These are phyloP conservation scores for Chaitophorus viminalis DNA, from an alignment of 2,888 invertebrate species.

Conservation along the genomic window DNA sequence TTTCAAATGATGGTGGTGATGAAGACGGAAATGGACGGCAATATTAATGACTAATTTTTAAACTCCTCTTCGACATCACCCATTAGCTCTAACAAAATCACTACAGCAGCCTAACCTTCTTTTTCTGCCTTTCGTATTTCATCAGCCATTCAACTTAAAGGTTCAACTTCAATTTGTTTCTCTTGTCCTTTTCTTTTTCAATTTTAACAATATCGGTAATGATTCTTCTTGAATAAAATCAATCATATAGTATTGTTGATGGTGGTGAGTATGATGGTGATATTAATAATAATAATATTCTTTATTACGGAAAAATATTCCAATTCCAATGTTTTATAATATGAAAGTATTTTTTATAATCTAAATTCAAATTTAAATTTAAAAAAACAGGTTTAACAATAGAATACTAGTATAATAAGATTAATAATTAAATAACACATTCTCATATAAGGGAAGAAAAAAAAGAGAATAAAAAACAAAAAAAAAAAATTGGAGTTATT, in stretches of 20 bases:
- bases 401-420: too few species aligned
- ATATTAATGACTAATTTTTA: slow-evolving; percentile 9
- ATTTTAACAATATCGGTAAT: slow-evolving; percentile 21
- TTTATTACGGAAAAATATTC: too few species aligned
- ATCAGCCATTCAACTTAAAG: slow-evolving; percentile 46
- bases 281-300: too few species aligned
- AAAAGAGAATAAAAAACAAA: too few species aligned
- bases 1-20: too few species aligned
- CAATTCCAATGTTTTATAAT: too few species aligned
- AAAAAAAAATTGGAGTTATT: neutral
- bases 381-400: too few species aligned
- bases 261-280: slow-evolving; percentile 28
- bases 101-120: slow-evolving; percentile 59
- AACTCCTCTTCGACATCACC: slow-evolving; percentile 51
- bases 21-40: too few species aligned
- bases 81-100: slow-evolving; percentile 59
- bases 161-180: slow-evolving; percentile 5
- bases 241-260: neutral
- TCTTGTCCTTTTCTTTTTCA: slow-evolving; percentile 23
- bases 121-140: slow-evolving; percentile 61
- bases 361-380: too few species aligned
- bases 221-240: slow-evolving; percentile 37
- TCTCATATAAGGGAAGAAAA: too few species aligned
- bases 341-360: too few species aligned
- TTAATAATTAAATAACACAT: too few species aligned